These are phyloP conservation scores for Coranthus polyacanthus DNA, from an alignment of 2,797 vertebrate species.

Conservation along the genomic window DNA sequence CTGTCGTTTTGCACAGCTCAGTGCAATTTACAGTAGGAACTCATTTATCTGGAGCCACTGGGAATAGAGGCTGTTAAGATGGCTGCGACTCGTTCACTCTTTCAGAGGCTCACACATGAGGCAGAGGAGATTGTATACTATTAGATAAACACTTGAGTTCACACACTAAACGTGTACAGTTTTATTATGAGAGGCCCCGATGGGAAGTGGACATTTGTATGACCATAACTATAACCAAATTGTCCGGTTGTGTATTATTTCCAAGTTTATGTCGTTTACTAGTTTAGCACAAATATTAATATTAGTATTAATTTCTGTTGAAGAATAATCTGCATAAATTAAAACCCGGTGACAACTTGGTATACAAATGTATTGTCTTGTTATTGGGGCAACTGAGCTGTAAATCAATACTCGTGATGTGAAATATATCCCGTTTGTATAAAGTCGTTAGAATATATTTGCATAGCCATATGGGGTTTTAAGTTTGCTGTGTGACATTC, in stretches of 20 bases:
- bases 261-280: no score
- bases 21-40: conserved; percentile 68
- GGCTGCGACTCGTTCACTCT: conserved; percentile 53
- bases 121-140: conserved; percentile 3
- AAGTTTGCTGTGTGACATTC: conserved; percentile 21
- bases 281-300: no score
- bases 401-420: conserved; percentile 25
- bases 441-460: conserved; percentile 32
- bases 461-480: not conserved
- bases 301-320: no score
- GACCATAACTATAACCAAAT: not conserved
- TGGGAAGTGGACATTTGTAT: not conserved
- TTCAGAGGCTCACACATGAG: no score
- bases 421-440: conserved; percentile 11
- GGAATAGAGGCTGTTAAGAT: conserved; percentile 64
- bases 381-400: conserved; percentile 18
- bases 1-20: conserved; percentile 72
- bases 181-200: not conserved
- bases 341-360: no score
- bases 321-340: no score
- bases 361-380: conserved; percentile 17
- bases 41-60: conserved; percentile 69
- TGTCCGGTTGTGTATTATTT: no score
- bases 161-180: conserved; percentile 4
- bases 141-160: conserved; percentile 39